Conservation (phyloP, 2,888 invertebrate genomes). For the Rhagophthalmus giganteus region DNA sequence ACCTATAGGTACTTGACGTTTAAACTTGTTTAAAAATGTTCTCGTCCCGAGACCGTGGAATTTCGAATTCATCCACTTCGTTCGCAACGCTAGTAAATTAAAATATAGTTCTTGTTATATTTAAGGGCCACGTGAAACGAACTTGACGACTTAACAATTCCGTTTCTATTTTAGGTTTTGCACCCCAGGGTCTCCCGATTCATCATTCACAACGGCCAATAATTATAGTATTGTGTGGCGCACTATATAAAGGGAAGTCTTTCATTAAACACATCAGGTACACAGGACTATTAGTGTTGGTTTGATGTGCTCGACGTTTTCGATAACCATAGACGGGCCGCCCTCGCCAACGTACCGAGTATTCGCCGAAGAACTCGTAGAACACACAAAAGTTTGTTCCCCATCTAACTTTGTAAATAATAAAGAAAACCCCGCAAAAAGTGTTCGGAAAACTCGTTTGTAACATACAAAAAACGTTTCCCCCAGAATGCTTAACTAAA, state of each 20-base stretch:
- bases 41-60: too few species aligned
- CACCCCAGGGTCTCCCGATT: too few species aligned
- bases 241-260: constrained; percentile 5
- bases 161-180: too few species aligned
- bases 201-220: not conserved
- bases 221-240: not conserved
- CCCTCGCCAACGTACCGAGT: too few species aligned
- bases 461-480: constrained; percentile 7
- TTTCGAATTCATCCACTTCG: too few species aligned
- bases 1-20: too few species aligned
- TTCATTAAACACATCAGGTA: constrained; percentile 10
- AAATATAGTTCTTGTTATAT: too few species aligned
- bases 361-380: not conserved
- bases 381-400: not conserved
- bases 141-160: too few species aligned
- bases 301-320: not conserved
- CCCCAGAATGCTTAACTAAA: constrained; percentile 17
- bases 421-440: constrained; percentile 9
- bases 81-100: too few species aligned
- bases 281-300: constrained; percentile 7
- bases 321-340: too few species aligned
- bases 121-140: too few species aligned
- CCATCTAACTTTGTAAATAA: constrained; percentile 9
- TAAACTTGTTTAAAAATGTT: too few species aligned
- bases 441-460: constrained; percentile 11